Conservation (phyloP, 1,140 invertebrate species). For the Anastatus disparis region DNA sequence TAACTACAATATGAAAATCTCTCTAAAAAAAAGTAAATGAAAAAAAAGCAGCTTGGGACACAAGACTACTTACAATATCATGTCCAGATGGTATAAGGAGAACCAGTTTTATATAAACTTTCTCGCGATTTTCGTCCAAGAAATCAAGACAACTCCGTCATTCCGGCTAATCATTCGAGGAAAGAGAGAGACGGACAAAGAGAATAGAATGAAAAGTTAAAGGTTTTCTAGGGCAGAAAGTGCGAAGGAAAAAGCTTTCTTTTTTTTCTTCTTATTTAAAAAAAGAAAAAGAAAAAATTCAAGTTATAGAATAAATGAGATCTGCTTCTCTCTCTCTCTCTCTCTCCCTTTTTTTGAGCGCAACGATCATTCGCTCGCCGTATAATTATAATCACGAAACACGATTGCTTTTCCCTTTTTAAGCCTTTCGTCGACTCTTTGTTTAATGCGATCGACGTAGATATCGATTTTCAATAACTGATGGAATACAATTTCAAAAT, state of each 20-base stretch:
- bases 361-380: too few relatives aligned
- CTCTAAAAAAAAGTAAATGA: too few relatives aligned
- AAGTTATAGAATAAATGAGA: background rate
- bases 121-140: conserved; percentile 25
- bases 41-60: too few relatives aligned
- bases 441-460: too few relatives aligned
- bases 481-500: too few relatives aligned
- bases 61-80: too few relatives aligned
- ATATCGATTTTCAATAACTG: too few relatives aligned
- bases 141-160: conserved; percentile 16
- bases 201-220: background rate
- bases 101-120: conserved; percentile 28
- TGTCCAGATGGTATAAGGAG: too few relatives aligned
- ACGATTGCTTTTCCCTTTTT: conserved; percentile 9
- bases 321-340: too few relatives aligned
- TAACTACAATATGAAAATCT: too few relatives aligned
- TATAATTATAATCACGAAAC: background rate
- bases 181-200: background rate
- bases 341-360: conserved; percentile 20
- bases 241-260: background rate
- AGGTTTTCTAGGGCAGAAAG: conserved; percentile 28
- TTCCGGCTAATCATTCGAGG: conserved; percentile 22
- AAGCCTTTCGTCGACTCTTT: too few relatives aligned
- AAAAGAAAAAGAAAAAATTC: conserved; percentile 4
- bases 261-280: too few relatives aligned